Evolutionary conservation across 2,113 vertebrate genomes (phyloP), one percentile per base, ranked within the genome.

Genomic region (Alexandromys fortis): DNA sequence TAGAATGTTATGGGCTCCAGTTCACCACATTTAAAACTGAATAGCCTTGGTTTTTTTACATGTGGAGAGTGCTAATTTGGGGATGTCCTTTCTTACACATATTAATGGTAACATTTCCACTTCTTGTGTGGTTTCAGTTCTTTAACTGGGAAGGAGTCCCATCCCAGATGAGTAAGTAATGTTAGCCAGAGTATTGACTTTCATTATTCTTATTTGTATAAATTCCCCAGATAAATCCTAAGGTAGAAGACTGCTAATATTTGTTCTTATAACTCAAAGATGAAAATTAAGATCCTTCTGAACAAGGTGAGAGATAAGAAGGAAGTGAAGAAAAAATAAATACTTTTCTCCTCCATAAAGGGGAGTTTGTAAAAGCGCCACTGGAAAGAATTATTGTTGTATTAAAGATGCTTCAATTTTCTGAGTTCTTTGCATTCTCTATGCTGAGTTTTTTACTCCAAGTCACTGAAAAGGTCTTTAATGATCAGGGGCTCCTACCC

Each of bases 321-420:
- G 2, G 10, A 89, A 86, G 85, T 33, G 35, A 21, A 68, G 38
- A 90, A 86, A 79, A 77, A 92, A 94, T 30, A 77, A 92, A 94
- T n/a, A 3, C 28, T 28, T 89, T 90, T 13, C 1, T 83, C 12
- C 33, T 72, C 17, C 65, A 49, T 72, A 26, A 58, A 95, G 45
- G 17, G 38, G 10, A 73, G 26, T 75, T 26, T 28, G 8, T 81
- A 82, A 96, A 81, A 77, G 30, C 22, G 5, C 42, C 28, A 63
- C 14, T 86, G 42, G 76, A 78, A 90, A 58, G 30, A 17, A 42
- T 85, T 16, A 30, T 3, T 4, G 67, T 10, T 63, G 61, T 42
- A 70, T 70, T 17, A 88, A 91, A 89, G 21, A 85, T 28, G 28
- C 67, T 22, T 35, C 58, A 58, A 1, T 6, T 72, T 33, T 0